Percentiles rank a stretch among this genome's conserved stretches.
Evolutionary conservation across 2,888 invertebrate genomes (phyloP).

Genomic region (Agrochola lota): DNA sequence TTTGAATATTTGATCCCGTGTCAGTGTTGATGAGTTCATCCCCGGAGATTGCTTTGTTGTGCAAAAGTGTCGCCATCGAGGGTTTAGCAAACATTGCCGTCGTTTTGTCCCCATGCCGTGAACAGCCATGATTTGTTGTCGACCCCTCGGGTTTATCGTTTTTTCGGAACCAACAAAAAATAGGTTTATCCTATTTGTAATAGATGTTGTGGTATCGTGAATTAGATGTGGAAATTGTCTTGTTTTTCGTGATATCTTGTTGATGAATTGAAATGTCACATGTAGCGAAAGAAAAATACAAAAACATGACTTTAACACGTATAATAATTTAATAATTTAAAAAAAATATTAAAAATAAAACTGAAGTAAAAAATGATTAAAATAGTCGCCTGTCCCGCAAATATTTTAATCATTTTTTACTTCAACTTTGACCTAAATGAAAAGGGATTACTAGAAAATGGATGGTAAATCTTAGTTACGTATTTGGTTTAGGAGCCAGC

Average conservation of each 20-base stretch:
- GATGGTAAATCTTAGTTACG: too few relatives aligned
- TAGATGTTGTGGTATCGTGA: constrained; percentile 31
- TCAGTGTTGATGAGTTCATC: constrained; percentile 75
- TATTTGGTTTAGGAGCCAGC: too few relatives aligned
- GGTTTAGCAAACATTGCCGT: constrained; percentile 75
- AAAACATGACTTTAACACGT: too few relatives aligned
- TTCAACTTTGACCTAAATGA: too few relatives aligned
- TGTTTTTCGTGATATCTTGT: background rate
- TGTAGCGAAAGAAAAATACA: too few relatives aligned
- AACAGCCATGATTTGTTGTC: constrained; percentile 76
- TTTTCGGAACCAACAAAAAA: constrained; percentile 57
- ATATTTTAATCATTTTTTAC: too few relatives aligned
- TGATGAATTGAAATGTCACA: background rate
- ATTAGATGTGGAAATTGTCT: constrained; percentile 26
- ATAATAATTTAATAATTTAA: too few relatives aligned
- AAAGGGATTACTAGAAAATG: too few relatives aligned
- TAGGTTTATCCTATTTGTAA: constrained; percentile 50
- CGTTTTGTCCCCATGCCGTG: constrained; percentile 72
- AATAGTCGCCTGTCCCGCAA: too few relatives aligned
- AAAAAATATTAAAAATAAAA: too few relatives aligned
- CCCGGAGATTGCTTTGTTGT: constrained; percentile 73
- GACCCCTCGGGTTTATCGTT: constrained; percentile 68
- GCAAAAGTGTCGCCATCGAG: constrained; percentile 70
- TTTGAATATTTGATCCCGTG: constrained; percentile 75
- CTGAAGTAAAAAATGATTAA: too few relatives aligned